phyloP scores from a whole-genome alignment of 2,113 vertebrate genomes.

The Butorides virescens region DNA sequence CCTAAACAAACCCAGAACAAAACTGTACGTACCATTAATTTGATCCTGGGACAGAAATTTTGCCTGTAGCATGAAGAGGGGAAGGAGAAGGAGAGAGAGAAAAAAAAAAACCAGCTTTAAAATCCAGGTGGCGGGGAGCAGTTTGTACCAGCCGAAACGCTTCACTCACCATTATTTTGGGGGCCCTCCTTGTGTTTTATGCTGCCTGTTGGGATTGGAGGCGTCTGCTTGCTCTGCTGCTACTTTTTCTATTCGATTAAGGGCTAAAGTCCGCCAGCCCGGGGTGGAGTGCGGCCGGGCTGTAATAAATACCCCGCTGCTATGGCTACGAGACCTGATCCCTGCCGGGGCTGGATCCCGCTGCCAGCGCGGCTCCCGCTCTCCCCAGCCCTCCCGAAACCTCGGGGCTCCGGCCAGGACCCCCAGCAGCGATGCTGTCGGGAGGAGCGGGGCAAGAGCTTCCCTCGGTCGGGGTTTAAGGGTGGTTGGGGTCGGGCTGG shows the following conservation, averaged over 20 bases:
- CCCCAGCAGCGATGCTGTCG: fast-evolving
- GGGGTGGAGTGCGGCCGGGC: neutral
- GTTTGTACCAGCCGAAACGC: fast-evolving
- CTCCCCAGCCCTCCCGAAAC: neutral
- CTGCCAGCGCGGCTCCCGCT: neutral
- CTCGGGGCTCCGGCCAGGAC: fast-evolving
- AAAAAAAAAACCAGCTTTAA: neutral
- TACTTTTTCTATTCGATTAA: neutral
- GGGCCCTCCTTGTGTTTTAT: fast-evolving
- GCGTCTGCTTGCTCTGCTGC: neutral
- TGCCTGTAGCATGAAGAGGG: slow-evolving; percentile 71
- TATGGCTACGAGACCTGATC: slow-evolving; percentile 52
- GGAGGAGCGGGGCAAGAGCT: neutral
- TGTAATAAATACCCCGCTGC: slow-evolving; percentile 65
- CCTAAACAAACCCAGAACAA: too few species aligned
- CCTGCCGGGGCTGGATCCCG: slow-evolving; percentile 40
- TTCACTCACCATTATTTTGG: slow-evolving; percentile 54
- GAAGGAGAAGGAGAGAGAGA: neutral
- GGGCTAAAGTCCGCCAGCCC: slow-evolving; percentile 66
- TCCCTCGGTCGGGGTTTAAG: fast-evolving
- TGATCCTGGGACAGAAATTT: slow-evolving; percentile 91
- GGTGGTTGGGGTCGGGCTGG: neutral
- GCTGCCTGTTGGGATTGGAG: fast-evolving
- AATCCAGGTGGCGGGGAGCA: neutral
- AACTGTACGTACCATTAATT: slow-evolving; percentile 81